Base-by-base conservation (phyloP, 2,888 invertebrate species). In the Andrena bucephala region DNA sequence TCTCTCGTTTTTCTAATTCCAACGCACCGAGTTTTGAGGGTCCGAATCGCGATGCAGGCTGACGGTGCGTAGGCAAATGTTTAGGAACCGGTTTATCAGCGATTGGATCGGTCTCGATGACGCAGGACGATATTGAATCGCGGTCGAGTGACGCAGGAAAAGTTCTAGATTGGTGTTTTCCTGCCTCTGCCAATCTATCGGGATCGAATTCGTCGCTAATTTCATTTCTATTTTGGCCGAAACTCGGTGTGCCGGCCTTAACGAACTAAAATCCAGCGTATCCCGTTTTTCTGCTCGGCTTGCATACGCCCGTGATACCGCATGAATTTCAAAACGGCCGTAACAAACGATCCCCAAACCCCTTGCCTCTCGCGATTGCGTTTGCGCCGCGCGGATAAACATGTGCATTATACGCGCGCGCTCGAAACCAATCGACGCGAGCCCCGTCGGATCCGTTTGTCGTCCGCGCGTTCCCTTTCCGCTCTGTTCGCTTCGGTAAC, bases 391-490 rank as follows among this genome's bases (percentile, higher is more conserved):
- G 71, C 65, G 52, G 60, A 57, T 20, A 71, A 50, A 59, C 69
- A 68, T 52, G 42, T 16, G 63, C 42, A 70, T 75, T 70, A 81
- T 52, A 71, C 57, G 13, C 27, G 70, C 72, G 52, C 48, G 72
- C 60, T 75, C 20, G 74, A 65, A 86, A 70, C 77, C 80, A 80
- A 89, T 88, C 86, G 85, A 86, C 84, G 67, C 62, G 83, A 42
- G 52, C 65, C 65, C 24, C 59, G 72, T 59, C 20, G 88, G 86
- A 81, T 85, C 83, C 90, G 87, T 90, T 92, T 90, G 89, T 91
- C 90, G 89, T 89, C 84, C 10, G 24, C 57, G 57, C 81, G 86
- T 89, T 90, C 88, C 89, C 87, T 89, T 90, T 88, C 88, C 90
- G 89, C 83, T 81, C 16, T 16, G 42, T 42, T 85, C 85, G 83